Base-by-base conservation (phyloP, 2,113 vertebrate species). In the Labeo catla region DNA sequence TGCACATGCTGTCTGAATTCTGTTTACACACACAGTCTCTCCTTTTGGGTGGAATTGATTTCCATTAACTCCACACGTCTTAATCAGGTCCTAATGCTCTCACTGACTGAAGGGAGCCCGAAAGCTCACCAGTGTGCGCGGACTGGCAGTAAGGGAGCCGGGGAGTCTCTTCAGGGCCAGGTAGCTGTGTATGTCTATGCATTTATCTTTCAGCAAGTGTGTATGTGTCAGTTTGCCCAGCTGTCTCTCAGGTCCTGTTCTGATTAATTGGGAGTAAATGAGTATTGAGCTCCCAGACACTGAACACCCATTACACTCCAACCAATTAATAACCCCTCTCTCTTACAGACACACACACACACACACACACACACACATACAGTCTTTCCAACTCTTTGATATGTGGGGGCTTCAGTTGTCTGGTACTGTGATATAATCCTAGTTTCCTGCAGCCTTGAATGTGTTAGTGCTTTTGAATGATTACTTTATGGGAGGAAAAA, bases 251-350 rank as follows among this genome's bases (percentile, higher is more conserved):
- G 87, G 65, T 78, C 73, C 73, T 34, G 23, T 84, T 87, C 89
- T 91, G 90, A 90, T 91, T 91, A 91, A 92, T 86, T 87, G 81
- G 89, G 87, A 90, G 86, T 74, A 91, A 92, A 91, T 88, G 91
- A 88, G 85, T 89, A 89, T 91, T 90, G 86, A 92, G 90, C 36
- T 87, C 89, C 84, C 73, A 93, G 91, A 84, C 86, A 86, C 90
- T 91, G 91, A 91, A 89, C 88, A 90, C 86, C 88, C 91, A 94
- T 93, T 92, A 94, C 88, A 86, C 49, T 92, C 80, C 90, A 88
- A 92, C 91, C 88, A 87, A 89, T 93, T 93, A 85, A 92, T 93
- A 91, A 88, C 80, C 84, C 23, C 85, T 88, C 76, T 77, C 89
- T 88, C 86, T 87, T 49, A 86, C 87, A 49, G 34, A 57, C 28